These are phyloP conservation scores for Erythrocercus mccallii DNA, from an alignment of 2,113 vertebrate species.

Conservation along the genomic window DNA sequence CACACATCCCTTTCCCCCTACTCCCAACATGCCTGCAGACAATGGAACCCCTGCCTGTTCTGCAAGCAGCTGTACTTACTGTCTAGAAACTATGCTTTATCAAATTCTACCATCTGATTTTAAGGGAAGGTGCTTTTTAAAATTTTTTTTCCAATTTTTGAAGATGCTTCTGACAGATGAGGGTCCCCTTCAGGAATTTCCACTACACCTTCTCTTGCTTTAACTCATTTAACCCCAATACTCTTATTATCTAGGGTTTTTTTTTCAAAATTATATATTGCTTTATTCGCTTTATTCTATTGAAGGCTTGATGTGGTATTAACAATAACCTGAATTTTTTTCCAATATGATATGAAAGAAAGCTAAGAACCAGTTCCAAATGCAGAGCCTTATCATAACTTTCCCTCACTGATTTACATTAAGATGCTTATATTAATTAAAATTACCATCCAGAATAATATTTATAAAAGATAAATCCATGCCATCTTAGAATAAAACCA, in stretches of 20 bases:
- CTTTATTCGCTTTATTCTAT: not conserved
- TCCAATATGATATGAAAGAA: not conserved
- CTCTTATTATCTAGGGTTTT: not conserved
- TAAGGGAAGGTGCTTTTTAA: not conserved
- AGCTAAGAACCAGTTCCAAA: not conserved
- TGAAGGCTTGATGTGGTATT: not conserved
- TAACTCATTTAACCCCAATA: not conserved
- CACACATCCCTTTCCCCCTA: rapidly evolving
- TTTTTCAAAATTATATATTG: not conserved
- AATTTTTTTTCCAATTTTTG: not conserved
- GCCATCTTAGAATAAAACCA: not conserved
- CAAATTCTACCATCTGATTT: not conserved
- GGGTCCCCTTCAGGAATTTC: not conserved
- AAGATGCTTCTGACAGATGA: not conserved
- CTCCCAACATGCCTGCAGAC: not conserved
- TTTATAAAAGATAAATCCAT: not conserved
- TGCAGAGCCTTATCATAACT: not conserved
- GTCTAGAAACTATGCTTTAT: not conserved
- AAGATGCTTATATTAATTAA: not conserved
- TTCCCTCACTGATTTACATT: not conserved
- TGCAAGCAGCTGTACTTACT: not conserved
- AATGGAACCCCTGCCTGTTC: not conserved
- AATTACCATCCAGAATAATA: not conserved
- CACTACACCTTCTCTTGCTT: not conserved
- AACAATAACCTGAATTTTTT: not conserved